A percentile compares a stretch with the other conserved stretches of the same genome.
These are phyloP conservation scores for Eriocheir sinensis DNA, from an alignment of 1,140 invertebrate genomes.

Conservation along the genomic window DNA sequence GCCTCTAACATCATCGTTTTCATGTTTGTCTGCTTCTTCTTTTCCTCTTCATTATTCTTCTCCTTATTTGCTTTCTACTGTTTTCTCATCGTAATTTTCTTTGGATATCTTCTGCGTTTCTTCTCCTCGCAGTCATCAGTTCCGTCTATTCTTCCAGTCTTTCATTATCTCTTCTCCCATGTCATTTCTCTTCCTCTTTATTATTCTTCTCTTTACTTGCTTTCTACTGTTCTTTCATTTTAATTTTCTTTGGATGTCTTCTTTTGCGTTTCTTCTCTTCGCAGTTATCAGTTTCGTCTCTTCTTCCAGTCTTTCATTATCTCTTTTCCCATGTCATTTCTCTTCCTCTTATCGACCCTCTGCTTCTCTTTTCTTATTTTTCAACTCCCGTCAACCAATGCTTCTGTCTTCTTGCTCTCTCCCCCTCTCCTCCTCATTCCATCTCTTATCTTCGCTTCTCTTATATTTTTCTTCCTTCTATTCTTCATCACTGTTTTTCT, in stretches of 20 bases:
- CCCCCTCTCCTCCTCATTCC: slow-evolving; percentile 4
- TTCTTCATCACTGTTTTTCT: neutral
- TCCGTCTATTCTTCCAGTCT: neutral
- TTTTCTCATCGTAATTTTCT: no score
- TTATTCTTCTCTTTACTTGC: neutral
- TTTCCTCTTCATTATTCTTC: neutral
- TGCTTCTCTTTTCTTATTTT: neutral
- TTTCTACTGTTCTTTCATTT: neutral
- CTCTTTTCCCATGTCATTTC: neutral
- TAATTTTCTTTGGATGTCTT: no score
- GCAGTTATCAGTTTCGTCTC: neutral
- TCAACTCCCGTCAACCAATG: neutral
- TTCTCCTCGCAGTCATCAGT: neutral
- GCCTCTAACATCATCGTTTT: no score
- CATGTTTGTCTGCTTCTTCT: no score
- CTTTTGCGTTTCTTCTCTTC: neutral
- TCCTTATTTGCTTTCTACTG: neutral
- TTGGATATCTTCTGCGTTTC: neutral
- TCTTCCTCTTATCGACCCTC: slow-evolving; percentile 2
- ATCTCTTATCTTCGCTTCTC: neutral
- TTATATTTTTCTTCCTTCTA: neutral
- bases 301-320: neutral
- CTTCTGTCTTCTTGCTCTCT: neutral
- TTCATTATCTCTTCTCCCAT: neutral
- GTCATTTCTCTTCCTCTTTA: slow-evolving; percentile 27